A percentile compares a stretch with the other conserved stretches of the same genome.
phyloP scores from a whole-genome alignment of 2,888 invertebrate species.

The Agrotis clavis region DNA sequence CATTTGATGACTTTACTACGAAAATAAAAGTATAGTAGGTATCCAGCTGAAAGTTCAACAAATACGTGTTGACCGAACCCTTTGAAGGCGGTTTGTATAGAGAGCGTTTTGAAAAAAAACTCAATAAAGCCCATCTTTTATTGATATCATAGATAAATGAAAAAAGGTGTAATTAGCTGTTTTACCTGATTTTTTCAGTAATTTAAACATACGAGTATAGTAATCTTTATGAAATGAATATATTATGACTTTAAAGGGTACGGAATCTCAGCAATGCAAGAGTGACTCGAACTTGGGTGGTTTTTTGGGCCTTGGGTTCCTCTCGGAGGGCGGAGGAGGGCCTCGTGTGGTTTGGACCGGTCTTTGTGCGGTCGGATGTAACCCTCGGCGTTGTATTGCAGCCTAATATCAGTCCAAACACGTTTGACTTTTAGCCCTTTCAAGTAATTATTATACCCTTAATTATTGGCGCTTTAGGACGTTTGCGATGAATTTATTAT shows the following conservation, averaged over 20 bases:
- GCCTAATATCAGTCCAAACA: slow-evolving; percentile 76
- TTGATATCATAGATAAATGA: no score
- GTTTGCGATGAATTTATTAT: slow-evolving; percentile 56
- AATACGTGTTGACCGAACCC: no score
- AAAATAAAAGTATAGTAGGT: no score
- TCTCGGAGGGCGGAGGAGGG: slow-evolving; percentile 44
- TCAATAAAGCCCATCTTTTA: no score
- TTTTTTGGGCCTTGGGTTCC: slow-evolving; percentile 35
- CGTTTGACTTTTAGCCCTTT: slow-evolving; percentile 75
- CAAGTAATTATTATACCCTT: slow-evolving; percentile 70
- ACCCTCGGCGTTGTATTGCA: slow-evolving; percentile 63
- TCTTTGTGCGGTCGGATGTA: slow-evolving; percentile 74
- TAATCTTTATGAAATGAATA: no score
- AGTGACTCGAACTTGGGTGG: not conserved
- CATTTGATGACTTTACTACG: no score
- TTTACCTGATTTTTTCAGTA: no score
- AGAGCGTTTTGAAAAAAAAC: no score
- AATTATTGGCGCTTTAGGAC: slow-evolving; percentile 65
- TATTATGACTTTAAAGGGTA: not conserved
- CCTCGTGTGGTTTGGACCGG: slow-evolving; percentile 76
- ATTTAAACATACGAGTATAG: no score
- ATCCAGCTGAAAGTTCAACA: no score
- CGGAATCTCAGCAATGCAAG: not conserved
- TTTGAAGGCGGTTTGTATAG: no score
- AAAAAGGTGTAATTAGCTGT: no score